Evolutionary conservation across 1,140 invertebrate genomes (phyloP), one percentile per base, ranked within the genome.

Genomic region (Aporrectodea caliginosa): DNA sequence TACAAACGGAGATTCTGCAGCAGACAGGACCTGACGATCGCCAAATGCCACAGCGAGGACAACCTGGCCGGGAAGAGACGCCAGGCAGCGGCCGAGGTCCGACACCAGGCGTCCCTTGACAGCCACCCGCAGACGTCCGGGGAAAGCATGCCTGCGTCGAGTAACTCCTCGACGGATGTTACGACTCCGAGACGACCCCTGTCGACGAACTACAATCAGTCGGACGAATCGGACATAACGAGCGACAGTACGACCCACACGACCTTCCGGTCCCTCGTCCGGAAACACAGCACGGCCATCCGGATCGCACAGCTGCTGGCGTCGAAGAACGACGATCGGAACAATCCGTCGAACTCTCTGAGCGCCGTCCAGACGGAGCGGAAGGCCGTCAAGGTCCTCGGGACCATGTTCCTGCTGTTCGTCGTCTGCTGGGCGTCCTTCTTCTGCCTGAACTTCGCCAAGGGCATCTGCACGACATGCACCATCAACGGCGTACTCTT

Each of bases 371-470:
- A 79, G 76, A 88, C 84, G 33, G 95, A 97, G 85, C 94, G 96
- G 84, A 97, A 97, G 86, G 95, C 95, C 0, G 96, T 94, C 22
- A 95, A 96, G 89, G 77, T 96, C 0, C 88, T 97, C 2, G 95
- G 95, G 0, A 93, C 97, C 0, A 94, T 97, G 0, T 97, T 97
- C 88, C 95, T 95, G 85, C 95, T 94, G 0, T 97, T 97, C 86
- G 95, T 97, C 0, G 92, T 96, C 16, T 90, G 96, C 12, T 97
- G 95, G 95, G 93, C 94, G 0, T 95, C 95, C 0, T 97, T 97
- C 88, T 97, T 97, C 88, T 92, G 95, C 0, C 89, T 95, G 0
- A 97, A 97, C 84, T 89, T 95, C 77, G 88, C 95, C 78, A 93
- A 93, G 2, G 92, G 92, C 0, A 88, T 95, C 2, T 95, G 93